Base-by-base conservation (phyloP, 2,113 vertebrate species). In the Platysteira castanea region DNA sequence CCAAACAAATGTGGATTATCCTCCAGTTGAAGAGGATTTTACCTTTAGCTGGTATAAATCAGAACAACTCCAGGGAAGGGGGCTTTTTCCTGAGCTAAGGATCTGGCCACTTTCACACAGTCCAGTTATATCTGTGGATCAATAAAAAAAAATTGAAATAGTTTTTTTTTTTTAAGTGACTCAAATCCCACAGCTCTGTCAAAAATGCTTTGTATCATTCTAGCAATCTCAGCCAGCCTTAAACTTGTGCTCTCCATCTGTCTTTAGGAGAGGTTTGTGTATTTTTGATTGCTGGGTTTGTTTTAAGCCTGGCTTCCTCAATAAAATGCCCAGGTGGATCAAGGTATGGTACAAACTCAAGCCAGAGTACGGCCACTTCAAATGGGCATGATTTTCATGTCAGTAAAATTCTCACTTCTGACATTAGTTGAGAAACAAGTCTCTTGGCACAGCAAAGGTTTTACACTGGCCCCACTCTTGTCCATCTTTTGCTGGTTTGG, bases 1-100 rank as follows among this genome's bases (percentile, higher is more conserved):
- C 64, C 39, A 74, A 90, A 77, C 50, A 84, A 83, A 89, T 35
- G 39, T 59, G 76, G 83, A 90, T 97, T 95, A 93, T 92, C 68
- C 42, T 31, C n/a, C 26, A 18, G 6, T 0, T 69, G 64, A 89
- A 87, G 57, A 84, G 86, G 39, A 31, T 89, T 84, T 90, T 86
- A 39, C 33, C 46, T 76, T 88, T 39, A 93, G 73, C 83, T 92
- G 33, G 18, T 50, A 70, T 59, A 93, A 95, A 93, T 90, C 60
- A 87, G 42, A 83, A 33, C 11, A 74, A 33, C 52, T 81, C 49
- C 68, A 84, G 64, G 19, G 42, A 46, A 53, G 21, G 27, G 46
- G 0, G 64, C 56, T 33, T 78, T 47, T 18, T 1, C 54, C 41
- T 69, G n/a, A 90, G 75, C 39, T 78, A 31, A 61, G 35, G 30